Base-by-base conservation (phyloP, 1,140 invertebrate species). In the Drosophila grimshawi region DNA sequence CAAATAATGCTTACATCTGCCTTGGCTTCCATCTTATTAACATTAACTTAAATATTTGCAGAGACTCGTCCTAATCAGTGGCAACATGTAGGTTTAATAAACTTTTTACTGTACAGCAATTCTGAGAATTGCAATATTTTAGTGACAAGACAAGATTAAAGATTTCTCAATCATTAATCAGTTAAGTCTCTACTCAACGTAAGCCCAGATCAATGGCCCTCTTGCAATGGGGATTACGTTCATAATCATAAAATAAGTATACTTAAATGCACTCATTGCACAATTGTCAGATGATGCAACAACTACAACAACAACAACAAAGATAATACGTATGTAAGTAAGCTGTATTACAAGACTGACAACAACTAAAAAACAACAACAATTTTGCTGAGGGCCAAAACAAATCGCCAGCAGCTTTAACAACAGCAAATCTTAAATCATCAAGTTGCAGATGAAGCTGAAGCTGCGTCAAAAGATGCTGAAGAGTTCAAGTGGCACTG, bases 401-500 rank as follows among this genome's bases (percentile, higher is more conserved):
- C 57, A 60, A 60, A 59, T 46, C 41, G 56, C 56, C 51, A 43
- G 33, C 52, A 66, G 32, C 51, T 56, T 37, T 29, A 10, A 8
- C 51, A 19, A 19, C 19, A 19, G 32, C 52, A 35, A 52, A 53
- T 53, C 51, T 53, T 27, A 53, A 37, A 19, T 37, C 53, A 35
- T 6, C 62, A 27, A 43, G 37, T 53, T 51, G 27, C 33, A 55
- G 55, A 60, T 53, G 45, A 68, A 60, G 55, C 41, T 49, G 56
- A 5, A 52, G 56, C 62, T 59, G 52, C 19, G 19, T 1, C 19
- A 52, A 53, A 41, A 43, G 41, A 61, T 76, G 78, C 65, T 78
- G 78, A 78, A 71, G 68, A 57, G 81, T 76, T 88, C 79, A 82
- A 73, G 75, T 81, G 82, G 70, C 79, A 88, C 76, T 86, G 82